Evolutionary conservation across 2,113 vertebrate genomes (phyloP), one percentile per base, ranked within the genome.

Genomic region (Hemiscyllium ocellatum): DNA sequence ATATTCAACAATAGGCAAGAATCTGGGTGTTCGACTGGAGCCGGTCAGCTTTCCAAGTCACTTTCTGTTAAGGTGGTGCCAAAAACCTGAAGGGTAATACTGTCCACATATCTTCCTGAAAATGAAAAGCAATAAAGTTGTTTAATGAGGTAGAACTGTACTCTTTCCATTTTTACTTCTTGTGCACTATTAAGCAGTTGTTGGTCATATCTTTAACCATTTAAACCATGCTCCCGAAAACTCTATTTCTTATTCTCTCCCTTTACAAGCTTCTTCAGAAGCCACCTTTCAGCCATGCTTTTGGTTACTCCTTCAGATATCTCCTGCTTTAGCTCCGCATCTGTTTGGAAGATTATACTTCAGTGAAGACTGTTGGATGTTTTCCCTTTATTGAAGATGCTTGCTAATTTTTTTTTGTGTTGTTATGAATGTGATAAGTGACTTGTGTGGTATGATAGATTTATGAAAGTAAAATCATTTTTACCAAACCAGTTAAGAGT

Each of bases 1-100:
- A 68, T 99, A 99, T 97, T 97, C 99, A 98, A 99, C 98, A 0
- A 97, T 99, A 96, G 98, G 99, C 96, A 97, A 97, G 96, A 98
- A 98, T 95, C 93, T 99, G 96, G 99, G 99, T 5, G 98, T 99
- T 95, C 98, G 96, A 0, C 97, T 99, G 96, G 99, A 99, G 95
- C 99, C 99, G 0, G 99, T 99, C 96, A 99, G 99, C 97, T 99
- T 99, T 96, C 99, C 99, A 8, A 99, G 98, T 96, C 99, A 99
- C 96, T 99, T 99, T 96, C 97, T 99, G 3, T 96, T 99, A 78
- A 97, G 99, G 1, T 99, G 99, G 99, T 98, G 98, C 97, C 99
- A 99, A 96, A 98, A 98, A 37, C 97, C 97, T 29, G 98, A 97
- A 96, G 98, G 98, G 99, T 99, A 96, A 95, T 97, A 95, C 96